Percentiles rank a stretch among this genome's conserved stretches.
These are phyloP conservation scores for Cavia aperea DNA, from an alignment of 2,113 vertebrate species.

Conservation along the genomic window DNA sequence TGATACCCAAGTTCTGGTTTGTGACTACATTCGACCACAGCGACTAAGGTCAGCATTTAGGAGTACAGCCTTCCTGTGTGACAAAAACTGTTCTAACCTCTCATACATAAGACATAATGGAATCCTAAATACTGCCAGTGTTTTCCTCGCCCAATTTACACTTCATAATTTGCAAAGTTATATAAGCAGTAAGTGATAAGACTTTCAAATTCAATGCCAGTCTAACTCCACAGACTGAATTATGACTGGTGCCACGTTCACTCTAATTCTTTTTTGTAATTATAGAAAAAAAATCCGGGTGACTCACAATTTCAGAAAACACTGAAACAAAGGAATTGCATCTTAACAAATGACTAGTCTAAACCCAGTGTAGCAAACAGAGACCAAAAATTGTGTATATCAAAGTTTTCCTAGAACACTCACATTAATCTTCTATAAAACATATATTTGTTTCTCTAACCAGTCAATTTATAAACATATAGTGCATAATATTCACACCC, in stretches of 20 bases:
- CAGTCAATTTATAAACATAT: not conserved
- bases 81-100: not conserved
- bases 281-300: conserved; percentile 11
- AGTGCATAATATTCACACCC: not conserved
- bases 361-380: not conserved
- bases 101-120: not conserved
- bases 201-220: not conserved
- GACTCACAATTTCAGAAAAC: conserved; percentile 39
- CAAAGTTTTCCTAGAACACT: conserved; percentile 13
- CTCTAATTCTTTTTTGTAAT: not conserved
- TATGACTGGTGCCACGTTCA: not conserved
- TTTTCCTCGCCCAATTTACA: not conserved
- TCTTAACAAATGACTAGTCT: not conserved
- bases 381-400: not conserved
- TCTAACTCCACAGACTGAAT: conserved; percentile 28
- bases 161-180: not conserved
- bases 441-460: not conserved
- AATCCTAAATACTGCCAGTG: not conserved
- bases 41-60: not conserved
- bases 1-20: not conserved
- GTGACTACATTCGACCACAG: not conserved
- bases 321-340: conserved; percentile 10
- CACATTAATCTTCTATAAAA: not conserved
- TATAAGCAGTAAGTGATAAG: not conserved
- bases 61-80: not conserved